A percentile compares a stretch with the other conserved stretches of the same genome.
These are phyloP conservation scores for Xenentodon cancila DNA, from an alignment of 2,797 vertebrate genomes.

Conservation along the genomic window DNA sequence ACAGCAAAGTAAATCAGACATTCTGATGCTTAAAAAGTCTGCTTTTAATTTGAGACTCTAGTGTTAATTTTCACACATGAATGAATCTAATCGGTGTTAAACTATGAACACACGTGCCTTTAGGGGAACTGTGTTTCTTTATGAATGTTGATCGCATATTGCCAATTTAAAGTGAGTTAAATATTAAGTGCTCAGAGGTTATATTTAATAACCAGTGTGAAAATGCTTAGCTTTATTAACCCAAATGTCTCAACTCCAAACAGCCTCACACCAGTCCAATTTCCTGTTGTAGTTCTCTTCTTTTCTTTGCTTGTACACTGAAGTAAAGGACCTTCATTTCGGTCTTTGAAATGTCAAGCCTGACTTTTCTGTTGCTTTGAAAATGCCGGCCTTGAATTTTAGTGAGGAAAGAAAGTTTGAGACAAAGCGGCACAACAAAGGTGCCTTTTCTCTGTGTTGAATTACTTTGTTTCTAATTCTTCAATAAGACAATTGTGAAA, in stretches of 20 bases:
- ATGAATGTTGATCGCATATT: background rate
- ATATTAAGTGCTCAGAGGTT: background rate
- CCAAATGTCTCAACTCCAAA: background rate
- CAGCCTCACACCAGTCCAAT: background rate
- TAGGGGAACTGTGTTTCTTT: conserved; percentile 7
- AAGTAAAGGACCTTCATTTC: conserved; percentile 17
- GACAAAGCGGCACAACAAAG: background rate
- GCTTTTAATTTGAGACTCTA: background rate
- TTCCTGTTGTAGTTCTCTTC: background rate
- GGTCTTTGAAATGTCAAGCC: background rate
- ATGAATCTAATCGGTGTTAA: conserved; percentile 6
- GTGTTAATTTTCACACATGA: conserved; percentile 6
- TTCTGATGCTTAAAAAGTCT: too few species aligned
- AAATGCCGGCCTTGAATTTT: conserved; percentile 4
- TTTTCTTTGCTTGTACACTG: background rate
- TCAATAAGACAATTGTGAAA: background rate
- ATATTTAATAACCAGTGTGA: too few species aligned
- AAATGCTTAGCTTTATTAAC: too few species aligned
- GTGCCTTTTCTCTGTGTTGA: background rate
- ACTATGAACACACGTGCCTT: conserved; percentile 15
- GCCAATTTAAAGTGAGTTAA: conserved; percentile 5
- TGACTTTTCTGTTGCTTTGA: conserved; percentile 30
- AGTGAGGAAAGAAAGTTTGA: conserved; percentile 10
- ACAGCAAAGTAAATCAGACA: too few species aligned
- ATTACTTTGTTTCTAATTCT: background rate